Evolutionary conservation across 2,113 vertebrate genomes (phyloP).

Genomic region (Erythrocercus mccallii): DNA sequence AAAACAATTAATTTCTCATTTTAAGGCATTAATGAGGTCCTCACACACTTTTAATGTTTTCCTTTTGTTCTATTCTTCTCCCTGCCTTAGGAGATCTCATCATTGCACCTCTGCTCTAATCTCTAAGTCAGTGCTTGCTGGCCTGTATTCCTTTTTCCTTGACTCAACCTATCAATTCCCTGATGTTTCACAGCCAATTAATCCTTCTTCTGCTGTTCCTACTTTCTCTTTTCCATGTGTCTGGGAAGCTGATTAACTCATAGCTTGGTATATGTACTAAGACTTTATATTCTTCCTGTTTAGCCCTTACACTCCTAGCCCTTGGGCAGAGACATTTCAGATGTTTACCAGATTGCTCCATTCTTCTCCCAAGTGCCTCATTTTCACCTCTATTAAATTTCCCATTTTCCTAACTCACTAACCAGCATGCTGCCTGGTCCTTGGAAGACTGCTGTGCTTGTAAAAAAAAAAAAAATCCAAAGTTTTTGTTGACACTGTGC

Average conservation of each 20-base stretch:
- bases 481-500: background rate
- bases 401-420: constrained; percentile 36
- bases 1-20: background rate
- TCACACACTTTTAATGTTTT: background rate
- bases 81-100: background rate
- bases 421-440: background rate
- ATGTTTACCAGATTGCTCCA: constrained; percentile 31
- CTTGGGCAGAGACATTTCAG: constrained; percentile 32
- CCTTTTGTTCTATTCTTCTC: background rate
- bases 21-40: background rate
- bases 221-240: constrained; percentile 37
- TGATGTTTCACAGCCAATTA: constrained; percentile 53
- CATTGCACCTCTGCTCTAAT: background rate
- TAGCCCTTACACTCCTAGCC: background rate
- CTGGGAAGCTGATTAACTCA: constrained; percentile 46
- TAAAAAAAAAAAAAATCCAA: background rate
- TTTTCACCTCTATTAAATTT: constrained; percentile 54
- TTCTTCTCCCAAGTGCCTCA: constrained; percentile 28
- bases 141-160: constrained; percentile 1
- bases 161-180: constrained; percentile 38
- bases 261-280: constrained; percentile 24
- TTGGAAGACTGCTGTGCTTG: background rate
- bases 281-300: constrained; percentile 39
- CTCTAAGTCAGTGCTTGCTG: background rate
- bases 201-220: constrained; percentile 35